Percentiles rank a stretch among this genome's conserved stretches.
Conservation (phyloP, 2,797 vertebrate species). For the Paramormyrops hopkinsi region DNA sequence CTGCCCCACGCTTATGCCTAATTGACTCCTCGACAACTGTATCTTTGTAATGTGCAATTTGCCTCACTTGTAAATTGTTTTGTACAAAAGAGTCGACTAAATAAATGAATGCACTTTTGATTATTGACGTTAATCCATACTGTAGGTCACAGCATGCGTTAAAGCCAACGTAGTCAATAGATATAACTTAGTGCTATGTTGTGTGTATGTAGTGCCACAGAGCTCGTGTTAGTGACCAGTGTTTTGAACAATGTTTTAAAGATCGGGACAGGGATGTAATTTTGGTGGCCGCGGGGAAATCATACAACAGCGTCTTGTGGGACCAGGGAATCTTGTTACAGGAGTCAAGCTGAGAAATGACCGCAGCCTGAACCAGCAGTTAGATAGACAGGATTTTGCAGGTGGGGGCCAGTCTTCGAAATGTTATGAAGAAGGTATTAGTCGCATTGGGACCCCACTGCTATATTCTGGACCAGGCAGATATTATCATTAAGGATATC, state of each 20-base stretch:
- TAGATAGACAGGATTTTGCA: background rate
- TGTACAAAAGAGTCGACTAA: background rate
- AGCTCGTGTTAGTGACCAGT: background rate
- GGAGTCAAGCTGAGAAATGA: background rate
- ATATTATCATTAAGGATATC: background rate
- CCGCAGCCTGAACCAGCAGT: background rate
- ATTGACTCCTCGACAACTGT: background rate
- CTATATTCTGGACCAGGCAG: background rate
- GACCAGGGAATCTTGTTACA: background rate
- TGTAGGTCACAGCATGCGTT: background rate
- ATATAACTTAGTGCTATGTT: background rate
- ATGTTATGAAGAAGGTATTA: background rate
- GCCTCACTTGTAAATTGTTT: background rate
- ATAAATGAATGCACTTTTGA: background rate
- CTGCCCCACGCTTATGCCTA: background rate
- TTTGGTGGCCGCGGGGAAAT: background rate
- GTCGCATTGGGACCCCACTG: background rate
- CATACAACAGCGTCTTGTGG: background rate
- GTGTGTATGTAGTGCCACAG: background rate
- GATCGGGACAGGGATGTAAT: background rate
- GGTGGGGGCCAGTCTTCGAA: background rate
- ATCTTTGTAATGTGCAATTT: background rate
- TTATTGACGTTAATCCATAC: background rate
- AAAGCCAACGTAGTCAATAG: background rate
- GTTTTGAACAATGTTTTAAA: background rate